Evolutionary conservation across 2,797 vertebrate species (phyloP).

Genomic region (Lophotriccus pileatus): DNA sequence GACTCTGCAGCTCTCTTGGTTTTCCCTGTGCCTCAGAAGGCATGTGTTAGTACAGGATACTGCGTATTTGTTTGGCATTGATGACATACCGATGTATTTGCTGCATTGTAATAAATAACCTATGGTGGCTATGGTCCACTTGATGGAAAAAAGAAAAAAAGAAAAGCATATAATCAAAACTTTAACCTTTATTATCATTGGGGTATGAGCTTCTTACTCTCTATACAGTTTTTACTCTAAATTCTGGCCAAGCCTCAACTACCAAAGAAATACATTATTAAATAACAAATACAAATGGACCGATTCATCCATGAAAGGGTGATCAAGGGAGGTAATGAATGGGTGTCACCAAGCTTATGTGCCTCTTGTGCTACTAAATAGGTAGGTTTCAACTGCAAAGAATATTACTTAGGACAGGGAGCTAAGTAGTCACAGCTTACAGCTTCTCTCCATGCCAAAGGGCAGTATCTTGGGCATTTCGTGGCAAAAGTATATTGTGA

Average conservation of each 20-base stretch:
- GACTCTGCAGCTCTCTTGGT: neutral
- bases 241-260: neutral
- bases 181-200: neutral
- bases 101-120: neutral
- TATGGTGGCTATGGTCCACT: neutral
- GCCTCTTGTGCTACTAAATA: neutral
- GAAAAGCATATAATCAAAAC: neutral
- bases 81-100: too few species aligned
- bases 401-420: neutral
- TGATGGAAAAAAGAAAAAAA: neutral
- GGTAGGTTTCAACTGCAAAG: neutral
- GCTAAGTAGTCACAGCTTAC: neutral
- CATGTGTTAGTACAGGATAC: rapidly evolving
- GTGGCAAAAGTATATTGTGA: neutral
- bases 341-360: neutral
- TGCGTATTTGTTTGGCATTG: neutral
- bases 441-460: neutral
- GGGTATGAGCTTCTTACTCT: neutral
- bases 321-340: neutral
- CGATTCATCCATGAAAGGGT: neutral
- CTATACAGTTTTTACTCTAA: neutral
- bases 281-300: neutral
- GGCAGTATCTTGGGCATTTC: neutral
- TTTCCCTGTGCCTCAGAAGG: neutral
- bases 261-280: neutral